A percentile compares a stretch with the other conserved stretches of the same genome.
These are phyloP conservation scores for Diarsia mendica DNA, from an alignment of 2,888 invertebrate genomes.

Conservation along the genomic window DNA sequence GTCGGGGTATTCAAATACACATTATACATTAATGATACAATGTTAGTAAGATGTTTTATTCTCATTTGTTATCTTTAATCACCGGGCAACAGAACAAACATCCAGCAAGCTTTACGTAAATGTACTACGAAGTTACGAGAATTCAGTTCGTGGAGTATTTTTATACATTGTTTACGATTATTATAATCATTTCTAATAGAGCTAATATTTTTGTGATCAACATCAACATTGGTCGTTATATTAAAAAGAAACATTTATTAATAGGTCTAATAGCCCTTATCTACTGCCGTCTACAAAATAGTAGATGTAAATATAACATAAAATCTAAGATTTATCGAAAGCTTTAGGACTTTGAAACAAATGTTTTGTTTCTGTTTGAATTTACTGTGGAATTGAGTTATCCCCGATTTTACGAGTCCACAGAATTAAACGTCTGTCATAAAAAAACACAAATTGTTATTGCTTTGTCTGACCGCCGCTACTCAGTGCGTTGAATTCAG, in stretches of 20 bases:
- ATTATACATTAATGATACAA: conserved; percentile 51
- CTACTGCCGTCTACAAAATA: conserved; percentile 37
- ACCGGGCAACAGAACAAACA: conserved; percentile 19
- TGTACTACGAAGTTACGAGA: not conserved
- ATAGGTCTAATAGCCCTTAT: conserved; percentile 49
- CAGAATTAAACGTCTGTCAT: conserved; percentile 68
- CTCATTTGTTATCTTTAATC: conserved; percentile 29
- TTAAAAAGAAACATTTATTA: conserved; percentile 49
- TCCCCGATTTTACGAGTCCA: conserved; percentile 67
- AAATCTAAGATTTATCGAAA: conserved; percentile 52
- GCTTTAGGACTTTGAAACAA: conserved; percentile 35
- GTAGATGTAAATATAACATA: conserved; percentile 41
- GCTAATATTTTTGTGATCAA: conserved; percentile 46
- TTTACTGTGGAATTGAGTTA: conserved; percentile 67
- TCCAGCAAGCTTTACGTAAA: conserved; percentile 11
- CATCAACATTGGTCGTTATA: conserved; percentile 38
- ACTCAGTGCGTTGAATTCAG: conserved; percentile 67
- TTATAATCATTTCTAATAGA: conserved; percentile 26
- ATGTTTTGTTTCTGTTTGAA: conserved; percentile 60
- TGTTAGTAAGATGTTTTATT: conserved; percentile 6
- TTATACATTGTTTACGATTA: conserved; percentile 22
- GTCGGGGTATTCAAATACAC: conserved; percentile 43
- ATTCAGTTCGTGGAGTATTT: conserved; percentile 27
- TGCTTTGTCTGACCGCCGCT: conserved; percentile 68
- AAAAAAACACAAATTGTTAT: conserved; percentile 70